Evolutionary conservation across 2,113 vertebrate genomes (phyloP).

Genomic region (Notechis scutatus): DNA sequence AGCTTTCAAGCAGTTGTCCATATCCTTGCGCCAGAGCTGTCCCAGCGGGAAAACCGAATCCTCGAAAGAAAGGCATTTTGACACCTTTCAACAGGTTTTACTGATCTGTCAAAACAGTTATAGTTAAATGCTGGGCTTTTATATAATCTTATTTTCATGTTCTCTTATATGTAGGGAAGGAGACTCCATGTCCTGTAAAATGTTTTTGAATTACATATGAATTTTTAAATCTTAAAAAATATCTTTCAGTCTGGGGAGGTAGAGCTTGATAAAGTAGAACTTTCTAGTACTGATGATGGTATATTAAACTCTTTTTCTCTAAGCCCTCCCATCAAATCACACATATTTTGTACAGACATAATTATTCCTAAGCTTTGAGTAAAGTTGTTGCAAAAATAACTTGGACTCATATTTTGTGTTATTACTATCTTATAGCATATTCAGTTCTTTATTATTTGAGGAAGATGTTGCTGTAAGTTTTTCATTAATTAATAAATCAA

Average conservation of each 20-base stretch:
- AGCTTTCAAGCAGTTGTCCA: too few relatives aligned
- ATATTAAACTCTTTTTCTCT: not conserved
- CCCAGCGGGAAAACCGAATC: too few relatives aligned
- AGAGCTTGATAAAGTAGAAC: not conserved
- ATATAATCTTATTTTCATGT: conserved; percentile 1
- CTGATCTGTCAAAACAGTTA: not conserved
- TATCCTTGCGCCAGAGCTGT: too few relatives aligned
- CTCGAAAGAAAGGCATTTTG: too few relatives aligned
- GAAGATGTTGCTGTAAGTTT: not conserved
- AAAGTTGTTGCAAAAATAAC: not conserved
- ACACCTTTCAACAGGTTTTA: not conserved
- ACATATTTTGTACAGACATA: not conserved
- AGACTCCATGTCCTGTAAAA: not conserved
- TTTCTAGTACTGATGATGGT: not conserved
- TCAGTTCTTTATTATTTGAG: not conserved
- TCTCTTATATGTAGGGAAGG: not conserved
- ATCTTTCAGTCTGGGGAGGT: not conserved
- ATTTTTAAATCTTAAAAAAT: not conserved
- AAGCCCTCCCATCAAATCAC: not conserved
- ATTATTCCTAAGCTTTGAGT: not conserved
- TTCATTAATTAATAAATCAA: not conserved
- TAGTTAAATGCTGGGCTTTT: not conserved
- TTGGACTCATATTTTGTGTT: not conserved
- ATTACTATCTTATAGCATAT: not conserved
- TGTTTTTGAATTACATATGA: not conserved